These are phyloP conservation scores for Pica pica DNA, from an alignment of 2,113 vertebrate genomes.

Conservation along the genomic window DNA sequence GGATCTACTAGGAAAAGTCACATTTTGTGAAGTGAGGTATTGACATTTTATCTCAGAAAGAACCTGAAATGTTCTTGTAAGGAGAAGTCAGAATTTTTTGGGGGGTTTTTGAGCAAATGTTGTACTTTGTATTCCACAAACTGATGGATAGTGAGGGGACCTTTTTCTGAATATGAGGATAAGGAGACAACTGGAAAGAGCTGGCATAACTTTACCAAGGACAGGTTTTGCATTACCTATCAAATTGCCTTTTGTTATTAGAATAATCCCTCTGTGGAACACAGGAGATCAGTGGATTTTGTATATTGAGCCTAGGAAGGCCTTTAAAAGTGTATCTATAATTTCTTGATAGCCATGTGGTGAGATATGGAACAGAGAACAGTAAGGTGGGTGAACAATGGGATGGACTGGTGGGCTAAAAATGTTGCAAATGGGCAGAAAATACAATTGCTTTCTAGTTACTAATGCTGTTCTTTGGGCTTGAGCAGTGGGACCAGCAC, in stretches of 20 bases:
- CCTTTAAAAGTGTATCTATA: background rate
- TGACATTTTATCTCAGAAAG: background rate
- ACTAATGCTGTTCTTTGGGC: background rate
- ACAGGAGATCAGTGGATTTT: background rate
- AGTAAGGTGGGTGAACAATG: background rate
- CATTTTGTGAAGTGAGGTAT: background rate
- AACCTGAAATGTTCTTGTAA: background rate
- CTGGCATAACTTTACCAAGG: background rate
- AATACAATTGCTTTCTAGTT: background rate
- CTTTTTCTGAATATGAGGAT: background rate
- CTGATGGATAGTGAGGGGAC: fast-evolving
- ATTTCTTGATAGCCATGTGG: background rate
- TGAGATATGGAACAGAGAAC: background rate
- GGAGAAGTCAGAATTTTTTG: background rate
- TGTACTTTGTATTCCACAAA: background rate
- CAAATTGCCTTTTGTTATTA: background rate
- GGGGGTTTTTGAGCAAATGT: fast-evolving
- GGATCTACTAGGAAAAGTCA: background rate
- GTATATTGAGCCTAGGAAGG: background rate
- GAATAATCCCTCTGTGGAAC: background rate
- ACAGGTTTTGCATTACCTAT: background rate
- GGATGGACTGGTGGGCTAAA: background rate
- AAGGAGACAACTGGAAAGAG: background rate
- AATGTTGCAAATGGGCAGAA: background rate
- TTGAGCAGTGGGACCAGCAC: background rate